phyloP scores from a whole-genome alignment of 2,797 vertebrate species.

The Eleutherodactylus coqui region DNA sequence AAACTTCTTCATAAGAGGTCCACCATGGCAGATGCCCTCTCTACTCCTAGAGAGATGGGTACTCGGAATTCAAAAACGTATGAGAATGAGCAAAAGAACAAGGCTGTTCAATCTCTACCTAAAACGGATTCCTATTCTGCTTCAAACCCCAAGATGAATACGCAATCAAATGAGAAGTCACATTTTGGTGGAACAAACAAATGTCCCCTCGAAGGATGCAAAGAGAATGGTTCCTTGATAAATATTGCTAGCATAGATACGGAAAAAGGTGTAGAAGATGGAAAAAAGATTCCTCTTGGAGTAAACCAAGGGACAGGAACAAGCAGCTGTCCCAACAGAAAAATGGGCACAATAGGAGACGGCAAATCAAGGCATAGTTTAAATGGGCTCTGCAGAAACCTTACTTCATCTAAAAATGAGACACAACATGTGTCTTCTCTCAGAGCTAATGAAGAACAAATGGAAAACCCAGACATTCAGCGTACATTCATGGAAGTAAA shows the following conservation, averaged over 20 bases:
- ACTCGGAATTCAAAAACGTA: conserved; percentile 16
- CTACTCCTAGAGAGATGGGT: conserved; percentile 23
- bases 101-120: conserved; percentile 36
- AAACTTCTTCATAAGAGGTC: conserved; percentile 73
- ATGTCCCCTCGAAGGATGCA: conserved; percentile 49
- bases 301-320: conserved; percentile 61
- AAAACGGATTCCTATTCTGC: conserved; percentile 53
- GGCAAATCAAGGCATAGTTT: conserved; percentile 50
- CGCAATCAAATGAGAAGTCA: accelerated
- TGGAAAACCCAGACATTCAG: conserved; percentile 72
- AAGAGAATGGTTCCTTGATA: conserved; percentile 42
- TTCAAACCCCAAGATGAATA: conserved; percentile 17
- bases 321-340: conserved; percentile 43
- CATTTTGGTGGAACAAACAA: conserved; percentile 19
- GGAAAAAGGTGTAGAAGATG: conserved; percentile 17
- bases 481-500: conserved; percentile 82
- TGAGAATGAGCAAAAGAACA: conserved; percentile 64
- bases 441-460: conserved; percentile 63
- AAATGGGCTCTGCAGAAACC: accelerated
- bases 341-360: conserved; percentile 37
- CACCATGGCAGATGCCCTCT: conserved; percentile 28
- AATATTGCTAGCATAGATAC: conserved; percentile 37
- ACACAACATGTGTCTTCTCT: background rate
- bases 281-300: conserved; percentile 26
- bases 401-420: background rate